Evolutionary conservation across 2,113 vertebrate species (phyloP).

Genomic region (Aegypius monachus): DNA sequence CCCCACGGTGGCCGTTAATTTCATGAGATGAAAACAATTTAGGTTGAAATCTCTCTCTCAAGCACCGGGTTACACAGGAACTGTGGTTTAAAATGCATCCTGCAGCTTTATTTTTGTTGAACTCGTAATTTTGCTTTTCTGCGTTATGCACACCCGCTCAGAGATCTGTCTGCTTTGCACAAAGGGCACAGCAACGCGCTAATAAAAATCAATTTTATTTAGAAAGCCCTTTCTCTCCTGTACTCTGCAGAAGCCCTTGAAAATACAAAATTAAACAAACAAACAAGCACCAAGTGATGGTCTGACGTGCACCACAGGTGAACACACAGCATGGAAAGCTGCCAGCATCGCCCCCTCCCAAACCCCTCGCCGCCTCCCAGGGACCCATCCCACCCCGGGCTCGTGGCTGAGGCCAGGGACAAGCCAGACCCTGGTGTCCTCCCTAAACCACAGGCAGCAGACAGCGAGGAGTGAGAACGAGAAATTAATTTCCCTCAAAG

Average conservation of each 20-base stretch:
- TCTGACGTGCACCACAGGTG: not conserved
- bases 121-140: not conserved
- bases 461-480: not conserved
- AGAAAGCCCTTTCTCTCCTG: not conserved
- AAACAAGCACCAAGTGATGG: not conserved
- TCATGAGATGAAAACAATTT: not conserved
- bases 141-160: fast-evolving
- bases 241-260: not conserved
- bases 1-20: not conserved
- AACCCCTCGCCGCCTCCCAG: not conserved
- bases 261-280: not conserved
- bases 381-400: not conserved
- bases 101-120: not conserved
- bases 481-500: not conserved
- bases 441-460: not conserved
- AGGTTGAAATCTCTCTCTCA: not conserved
- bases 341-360: not conserved
- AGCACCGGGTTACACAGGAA: not conserved
- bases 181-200: not conserved
- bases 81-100: not conserved
- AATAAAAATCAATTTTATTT: not conserved
- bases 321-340: not conserved
- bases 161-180: not conserved
- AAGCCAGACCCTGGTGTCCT: not conserved
- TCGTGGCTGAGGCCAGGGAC: not conserved